Evolutionary conservation across 2,888 invertebrate genomes (phyloP).

Genomic region (Chorisops tibialis): DNA sequence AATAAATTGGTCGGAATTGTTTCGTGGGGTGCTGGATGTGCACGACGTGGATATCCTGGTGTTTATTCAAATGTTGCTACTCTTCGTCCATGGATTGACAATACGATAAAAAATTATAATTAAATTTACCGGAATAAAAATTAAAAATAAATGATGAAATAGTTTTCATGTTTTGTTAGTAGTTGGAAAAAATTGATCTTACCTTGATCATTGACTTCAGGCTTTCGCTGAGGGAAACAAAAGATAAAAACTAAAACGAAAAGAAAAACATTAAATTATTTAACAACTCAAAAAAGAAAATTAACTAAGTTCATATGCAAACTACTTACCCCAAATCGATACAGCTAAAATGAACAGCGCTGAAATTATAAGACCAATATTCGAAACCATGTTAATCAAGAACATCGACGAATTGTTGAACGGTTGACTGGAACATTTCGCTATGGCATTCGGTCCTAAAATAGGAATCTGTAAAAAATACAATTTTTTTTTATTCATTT

Average conservation of each 20-base stretch:
- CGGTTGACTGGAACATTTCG: slow-evolving; percentile 42
- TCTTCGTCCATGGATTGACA: slow-evolving; percentile 4
- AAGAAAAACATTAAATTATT: slow-evolving; percentile 20
- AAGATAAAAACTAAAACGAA: slow-evolving; percentile 44
- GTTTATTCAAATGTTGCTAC: slow-evolving; percentile 23
- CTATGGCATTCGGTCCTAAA: slow-evolving; percentile 39
- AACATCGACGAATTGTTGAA: slow-evolving; percentile 40
- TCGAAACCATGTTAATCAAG: slow-evolving; percentile 43
- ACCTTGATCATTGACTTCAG: slow-evolving; percentile 18
- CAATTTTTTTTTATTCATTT: too few relatives aligned
- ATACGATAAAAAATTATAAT: too few relatives aligned
- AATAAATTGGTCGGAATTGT: too few relatives aligned
- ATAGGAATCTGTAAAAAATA: slow-evolving; percentile 45
- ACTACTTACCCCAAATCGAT: slow-evolving; percentile 43
- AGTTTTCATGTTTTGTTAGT: too few relatives aligned
- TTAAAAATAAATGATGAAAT: too few relatives aligned
- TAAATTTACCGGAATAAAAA: too few relatives aligned
- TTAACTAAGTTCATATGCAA: neutral
- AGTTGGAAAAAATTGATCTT: slow-evolving; percentile 2
- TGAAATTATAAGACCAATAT: slow-evolving; percentile 45
- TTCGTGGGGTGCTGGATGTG: slow-evolving; percentile 46
- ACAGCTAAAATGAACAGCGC: slow-evolving; percentile 41
- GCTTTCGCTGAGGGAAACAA: slow-evolving; percentile 42
- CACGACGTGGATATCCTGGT: slow-evolving; percentile 38
- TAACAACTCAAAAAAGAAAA: neutral